Evolutionary conservation across 2,888 invertebrate species (phyloP).

Genomic region (Phengaris alcon): DNA sequence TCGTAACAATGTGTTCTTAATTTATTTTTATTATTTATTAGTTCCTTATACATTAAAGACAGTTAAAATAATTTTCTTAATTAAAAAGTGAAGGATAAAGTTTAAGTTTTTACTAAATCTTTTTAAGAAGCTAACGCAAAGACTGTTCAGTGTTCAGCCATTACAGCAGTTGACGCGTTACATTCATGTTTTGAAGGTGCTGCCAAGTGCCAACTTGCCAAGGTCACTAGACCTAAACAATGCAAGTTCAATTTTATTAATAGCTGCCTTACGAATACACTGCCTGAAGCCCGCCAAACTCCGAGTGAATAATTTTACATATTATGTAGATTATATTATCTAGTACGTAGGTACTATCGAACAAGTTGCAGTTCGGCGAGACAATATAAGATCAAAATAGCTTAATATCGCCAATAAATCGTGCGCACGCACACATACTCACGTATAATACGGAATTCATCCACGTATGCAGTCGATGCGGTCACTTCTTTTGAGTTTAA

Average conservation of each 20-base stretch:
- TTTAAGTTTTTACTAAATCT: background rate
- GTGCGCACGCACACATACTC: no score
- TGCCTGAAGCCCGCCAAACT: background rate
- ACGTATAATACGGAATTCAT: no score
- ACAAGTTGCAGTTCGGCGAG: no score
- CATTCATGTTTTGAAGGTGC: slow-evolving; percentile 39
- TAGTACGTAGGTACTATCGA: no score
- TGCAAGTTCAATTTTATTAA: slow-evolving; percentile 22
- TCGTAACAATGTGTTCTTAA: no score
- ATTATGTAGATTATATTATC: background rate
- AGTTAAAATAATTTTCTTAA: background rate
- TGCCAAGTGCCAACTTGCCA: slow-evolving; percentile 37
- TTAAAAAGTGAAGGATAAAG: background rate
- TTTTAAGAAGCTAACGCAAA: background rate
- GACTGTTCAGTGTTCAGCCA: slow-evolving; percentile 34
- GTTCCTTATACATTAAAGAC: no score
- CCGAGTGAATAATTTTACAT: background rate
- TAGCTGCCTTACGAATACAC: background rate
- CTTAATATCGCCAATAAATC: no score
- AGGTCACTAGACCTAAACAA: slow-evolving; percentile 16
- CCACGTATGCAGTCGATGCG: no score
- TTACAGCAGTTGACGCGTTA: slow-evolving; percentile 38
- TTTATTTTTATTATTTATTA: no score
- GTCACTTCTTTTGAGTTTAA: no score
- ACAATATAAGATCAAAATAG: no score